A percentile compares a stretch with the other conserved stretches of the same genome.
Evolutionary conservation across 2,797 vertebrate species (phyloP).

Genomic region (Rhinella marina): DNA sequence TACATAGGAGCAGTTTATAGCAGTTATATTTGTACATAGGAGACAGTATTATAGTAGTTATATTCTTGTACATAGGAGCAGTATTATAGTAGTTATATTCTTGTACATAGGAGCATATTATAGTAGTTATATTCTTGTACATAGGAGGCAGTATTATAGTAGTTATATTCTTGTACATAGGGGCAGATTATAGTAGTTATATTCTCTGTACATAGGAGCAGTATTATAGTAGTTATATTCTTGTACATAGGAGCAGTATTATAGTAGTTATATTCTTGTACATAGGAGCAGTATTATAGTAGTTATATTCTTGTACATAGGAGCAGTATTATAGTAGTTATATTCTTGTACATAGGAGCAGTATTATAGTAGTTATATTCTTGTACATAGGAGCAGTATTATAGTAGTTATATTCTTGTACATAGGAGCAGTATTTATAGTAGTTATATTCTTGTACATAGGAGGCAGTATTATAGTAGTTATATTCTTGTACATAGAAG

Average conservation of each 20-base stretch:
- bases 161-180: too few species aligned
- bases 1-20: background rate
- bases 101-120: background rate
- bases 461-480: slow-evolving; percentile 8
- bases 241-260: background rate
- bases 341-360: background rate
- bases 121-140: background rate
- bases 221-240: too few species aligned
- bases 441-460: slow-evolving; percentile 7
- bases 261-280: slow-evolving; percentile 17
- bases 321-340: background rate
- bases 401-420: slow-evolving; percentile 11
- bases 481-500: slow-evolving; percentile 19
- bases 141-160: too few species aligned
- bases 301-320: background rate
- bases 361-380: slow-evolving; percentile 8
- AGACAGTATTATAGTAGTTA: background rate
- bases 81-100: too few species aligned
- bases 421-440: background rate
- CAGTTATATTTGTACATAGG: background rate
- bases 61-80: background rate
- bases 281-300: background rate
- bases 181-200: too few species aligned
- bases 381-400: background rate
- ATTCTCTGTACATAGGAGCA: too few species aligned